A percentile compares a stretch with the other conserved stretches of the same genome.
Conservation (phyloP, 1,140 invertebrate genomes). For the Acromyrmex echinatior region DNA sequence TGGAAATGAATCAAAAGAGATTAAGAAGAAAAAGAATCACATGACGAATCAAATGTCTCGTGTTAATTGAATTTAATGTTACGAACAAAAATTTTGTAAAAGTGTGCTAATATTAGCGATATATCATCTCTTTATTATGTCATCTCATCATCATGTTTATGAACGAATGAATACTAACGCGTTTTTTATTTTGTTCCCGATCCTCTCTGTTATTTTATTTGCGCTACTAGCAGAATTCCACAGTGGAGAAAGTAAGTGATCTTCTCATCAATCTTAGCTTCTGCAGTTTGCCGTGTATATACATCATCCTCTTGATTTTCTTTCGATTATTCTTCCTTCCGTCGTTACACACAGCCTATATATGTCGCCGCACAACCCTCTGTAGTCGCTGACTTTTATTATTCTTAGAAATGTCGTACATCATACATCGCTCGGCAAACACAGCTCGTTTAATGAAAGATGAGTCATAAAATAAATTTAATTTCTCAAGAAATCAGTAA, state of each 20-base stretch:
- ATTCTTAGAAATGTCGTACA: conserved; percentile 13
- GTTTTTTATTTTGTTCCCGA: conserved; percentile 87
- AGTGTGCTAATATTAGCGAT: conserved; percentile 64
- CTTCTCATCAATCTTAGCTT: conserved; percentile 83
- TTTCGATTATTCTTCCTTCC: conserved; percentile 25
- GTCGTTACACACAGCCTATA: conserved; percentile 53
- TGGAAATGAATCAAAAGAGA: neutral
- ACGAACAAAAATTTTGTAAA: conserved; percentile 74
- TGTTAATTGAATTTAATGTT: conserved; percentile 21
- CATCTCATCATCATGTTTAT: conserved; percentile 81
- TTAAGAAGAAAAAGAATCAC: neutral
- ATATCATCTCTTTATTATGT: conserved; percentile 71
- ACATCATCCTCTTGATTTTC: conserved; percentile 71
- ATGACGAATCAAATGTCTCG: conserved; percentile 7
- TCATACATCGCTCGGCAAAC: conserved; percentile 36
- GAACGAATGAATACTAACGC: conserved; percentile 86
- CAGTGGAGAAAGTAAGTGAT: conserved; percentile 88
- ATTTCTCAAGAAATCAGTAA: neutral
- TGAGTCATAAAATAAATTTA: conserved; percentile 17
- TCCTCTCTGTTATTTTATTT: conserved; percentile 87
- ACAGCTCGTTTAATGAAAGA: neutral
- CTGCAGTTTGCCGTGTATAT: conserved; percentile 75
- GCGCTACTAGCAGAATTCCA: conserved; percentile 87
- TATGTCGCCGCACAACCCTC: conserved; percentile 76
- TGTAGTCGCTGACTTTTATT: conserved; percentile 76